A percentile compares a stretch with the other conserved stretches of the same genome.
Conservation (phyloP, 35 echinoderm and acorn worm genomes). For the Ophiothrix spiculata region DNA sequence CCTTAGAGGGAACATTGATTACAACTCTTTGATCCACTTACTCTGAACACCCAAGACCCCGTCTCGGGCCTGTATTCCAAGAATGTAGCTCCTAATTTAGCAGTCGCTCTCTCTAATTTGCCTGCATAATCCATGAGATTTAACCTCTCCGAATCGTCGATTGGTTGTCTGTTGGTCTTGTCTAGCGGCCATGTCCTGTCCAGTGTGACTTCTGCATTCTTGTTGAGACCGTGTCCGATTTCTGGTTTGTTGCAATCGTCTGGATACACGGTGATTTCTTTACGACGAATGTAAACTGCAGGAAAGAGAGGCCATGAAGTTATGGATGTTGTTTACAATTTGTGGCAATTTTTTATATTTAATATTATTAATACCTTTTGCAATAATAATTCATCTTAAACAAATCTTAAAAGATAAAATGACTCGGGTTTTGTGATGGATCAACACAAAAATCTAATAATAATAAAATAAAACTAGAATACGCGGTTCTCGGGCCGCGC, state of each 20-base stretch:
- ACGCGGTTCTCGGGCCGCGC: too few species aligned
- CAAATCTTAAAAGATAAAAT: too few species aligned
- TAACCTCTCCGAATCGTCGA: constrained; percentile 75
- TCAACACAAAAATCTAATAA: too few species aligned
- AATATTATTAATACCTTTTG: too few species aligned
- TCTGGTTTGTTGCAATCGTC: constrained; percentile 74
- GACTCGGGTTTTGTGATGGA: too few species aligned
- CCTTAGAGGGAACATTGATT: too few species aligned
- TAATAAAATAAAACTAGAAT: too few species aligned
- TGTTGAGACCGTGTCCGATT: constrained; percentile 75
- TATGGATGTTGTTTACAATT: too few species aligned
- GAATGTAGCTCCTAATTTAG: constrained; percentile 93
- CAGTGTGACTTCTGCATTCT: constrained; percentile 94
- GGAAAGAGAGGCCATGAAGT: too few species aligned
- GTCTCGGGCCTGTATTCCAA: constrained; percentile 91
- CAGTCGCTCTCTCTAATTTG: constrained; percentile 78
- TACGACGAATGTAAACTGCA: constrained; percentile 90
- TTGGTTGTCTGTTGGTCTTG: constrained; percentile 76
- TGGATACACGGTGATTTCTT: constrained; percentile 93
- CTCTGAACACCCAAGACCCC: constrained; percentile 95
- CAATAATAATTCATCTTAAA: too few species aligned
- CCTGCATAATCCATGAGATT: constrained; percentile 61
- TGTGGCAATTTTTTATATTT: too few species aligned
- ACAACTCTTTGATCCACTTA: too few species aligned
- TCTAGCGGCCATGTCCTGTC: constrained; percentile 91